phyloP scores from a whole-genome alignment of 1,140 invertebrate species.

The Ephestia elutella region DNA sequence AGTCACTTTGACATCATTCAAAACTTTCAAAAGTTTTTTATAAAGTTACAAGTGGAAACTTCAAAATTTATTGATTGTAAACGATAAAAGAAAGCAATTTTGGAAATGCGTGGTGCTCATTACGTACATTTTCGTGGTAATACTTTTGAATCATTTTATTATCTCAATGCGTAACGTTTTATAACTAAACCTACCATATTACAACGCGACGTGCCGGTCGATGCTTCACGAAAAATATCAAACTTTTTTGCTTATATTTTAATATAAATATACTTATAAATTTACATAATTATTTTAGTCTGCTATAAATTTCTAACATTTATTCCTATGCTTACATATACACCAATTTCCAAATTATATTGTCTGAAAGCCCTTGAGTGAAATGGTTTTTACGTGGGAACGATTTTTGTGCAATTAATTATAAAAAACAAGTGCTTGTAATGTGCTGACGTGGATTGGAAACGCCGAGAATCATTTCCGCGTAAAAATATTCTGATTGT shows the following conservation, averaged over 20 bases:
- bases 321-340: conserved; percentile 16
- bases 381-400: conserved; percentile 75
- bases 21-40: conserved; percentile 33
- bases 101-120: conserved; percentile 37
- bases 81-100: conserved; percentile 12
- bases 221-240: neutral
- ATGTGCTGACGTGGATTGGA: conserved; percentile 62
- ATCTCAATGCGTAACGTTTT: neutral
- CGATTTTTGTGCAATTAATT: conserved; percentile 71
- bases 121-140: conserved; percentile 15
- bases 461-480: conserved; percentile 74
- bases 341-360: conserved; percentile 35
- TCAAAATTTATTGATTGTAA: conserved; percentile 15
- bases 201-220: neutral
- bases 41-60: conserved; percentile 25
- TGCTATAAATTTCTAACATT: conserved; percentile 14
- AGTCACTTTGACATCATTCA: conserved; percentile 27
- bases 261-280: neutral
- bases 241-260: conserved; percentile 4
- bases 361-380: conserved; percentile 73
- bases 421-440: conserved; percentile 53
- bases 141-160: neutral
- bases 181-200: neutral
- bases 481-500: conserved; percentile 74
- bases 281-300: conserved; percentile 5